phyloP scores from a whole-genome alignment of 1,140 invertebrate species.

The Popillia japonica region DNA sequence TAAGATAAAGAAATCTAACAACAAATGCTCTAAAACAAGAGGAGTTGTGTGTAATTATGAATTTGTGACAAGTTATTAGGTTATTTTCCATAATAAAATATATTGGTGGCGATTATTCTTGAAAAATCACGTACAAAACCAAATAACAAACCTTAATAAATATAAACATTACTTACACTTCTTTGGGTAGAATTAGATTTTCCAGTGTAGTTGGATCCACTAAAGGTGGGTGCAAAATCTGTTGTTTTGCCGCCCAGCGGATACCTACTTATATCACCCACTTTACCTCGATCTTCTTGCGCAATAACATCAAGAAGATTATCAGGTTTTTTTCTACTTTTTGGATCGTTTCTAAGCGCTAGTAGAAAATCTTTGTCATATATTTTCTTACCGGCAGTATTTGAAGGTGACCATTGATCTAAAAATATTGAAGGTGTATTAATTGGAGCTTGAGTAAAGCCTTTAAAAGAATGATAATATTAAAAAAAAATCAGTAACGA shows the following conservation, averaged over 20 bases:
- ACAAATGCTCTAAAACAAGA: too few species aligned
- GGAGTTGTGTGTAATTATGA: too few species aligned
- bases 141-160: too few species aligned
- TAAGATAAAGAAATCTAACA: too few species aligned
- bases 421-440: slow-evolving; percentile 7
- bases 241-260: slow-evolving; percentile 49
- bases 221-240: slow-evolving; percentile 50
- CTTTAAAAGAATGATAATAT: not conserved
- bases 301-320: slow-evolving; percentile 61
- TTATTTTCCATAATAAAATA: too few species aligned
- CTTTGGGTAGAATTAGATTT: slow-evolving; percentile 51
- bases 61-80: too few species aligned
- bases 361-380: slow-evolving; percentile 85
- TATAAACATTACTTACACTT: slow-evolving; percentile 50
- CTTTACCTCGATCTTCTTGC: slow-evolving; percentile 47
- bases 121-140: too few species aligned
- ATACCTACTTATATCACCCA: slow-evolving; percentile 41
- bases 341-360: slow-evolving; percentile 74
- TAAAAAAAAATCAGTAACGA: slow-evolving; percentile 45
- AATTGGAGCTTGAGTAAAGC: not conserved
- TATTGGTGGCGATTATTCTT: too few species aligned
- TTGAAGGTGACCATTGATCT: slow-evolving; percentile 88
- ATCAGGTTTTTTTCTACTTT: slow-evolving; percentile 77
- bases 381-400: slow-evolving; percentile 80
- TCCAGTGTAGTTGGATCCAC: slow-evolving; percentile 47